Base-by-base conservation (phyloP, 2,113 vertebrate genomes). In the Gnathonemus echidnorhynchus region DNA sequence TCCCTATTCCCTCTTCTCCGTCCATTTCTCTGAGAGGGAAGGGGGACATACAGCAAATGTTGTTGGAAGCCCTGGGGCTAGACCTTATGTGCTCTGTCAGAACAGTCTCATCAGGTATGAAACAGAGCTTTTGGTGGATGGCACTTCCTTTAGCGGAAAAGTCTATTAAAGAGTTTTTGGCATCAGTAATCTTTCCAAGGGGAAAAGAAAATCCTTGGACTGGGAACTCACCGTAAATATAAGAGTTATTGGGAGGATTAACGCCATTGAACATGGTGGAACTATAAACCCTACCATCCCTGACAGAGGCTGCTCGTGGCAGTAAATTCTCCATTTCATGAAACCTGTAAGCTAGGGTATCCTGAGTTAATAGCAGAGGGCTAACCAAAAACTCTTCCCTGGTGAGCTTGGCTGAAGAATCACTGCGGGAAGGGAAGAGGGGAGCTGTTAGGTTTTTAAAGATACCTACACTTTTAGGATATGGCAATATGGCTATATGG, bases 211-310 rank as follows among this genome's bases (percentile, higher is more conserved):
- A 98, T 85, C 97, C 95, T 15, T 96, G 97, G 92, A 99, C 95
- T 0, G 98, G 98, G 90, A 99, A 96, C 91, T 98, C 97, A 92
- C 96, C 95, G 24, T 99, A 99, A 91, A 97, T 95, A 87, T 98
- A 99, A 46, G 98, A 97, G 94, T 97, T 96, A 87, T 95, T 96
- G 1, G 97, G 97, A 85, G 96, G 95, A 89, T 96, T 96, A 92
- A 98, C 95, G 88, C 96, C 95, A 0, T 92, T 96, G 94, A 98
- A 98, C 91, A 99, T 95, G 91, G 96, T 94, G 8, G 97, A 95
- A 87, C 27, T 35, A 27, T 97, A 98, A 50, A 97, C 94, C 92
- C 98, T 95, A 89, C 97, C 96, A 0, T 97, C 98, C 90, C 97
- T 97, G 86, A 97, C 96, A 0, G 97, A 95, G 27, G 95, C 95